Percentiles rank a stretch among this genome's conserved stretches.
Conservation (phyloP, 1,140 invertebrate species). For the Ptiloglossa arizonensis region DNA sequence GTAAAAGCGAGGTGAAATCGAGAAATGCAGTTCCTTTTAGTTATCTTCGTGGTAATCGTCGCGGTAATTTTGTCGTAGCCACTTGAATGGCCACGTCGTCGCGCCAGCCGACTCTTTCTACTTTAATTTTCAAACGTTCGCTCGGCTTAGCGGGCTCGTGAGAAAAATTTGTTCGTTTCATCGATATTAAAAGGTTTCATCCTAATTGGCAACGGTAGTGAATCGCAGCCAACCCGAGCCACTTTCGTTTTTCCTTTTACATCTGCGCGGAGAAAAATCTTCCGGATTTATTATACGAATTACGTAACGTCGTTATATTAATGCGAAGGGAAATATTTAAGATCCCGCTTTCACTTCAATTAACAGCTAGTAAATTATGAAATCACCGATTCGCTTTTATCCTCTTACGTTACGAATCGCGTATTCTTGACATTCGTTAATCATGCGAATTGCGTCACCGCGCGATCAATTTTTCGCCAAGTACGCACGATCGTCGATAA, state of each 20-base stretch:
- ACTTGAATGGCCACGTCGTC: neutral
- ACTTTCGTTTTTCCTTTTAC: conserved; percentile 17
- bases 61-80: neutral
- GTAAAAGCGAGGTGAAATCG: neutral
- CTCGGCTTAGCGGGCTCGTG: neutral
- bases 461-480: too few species aligned
- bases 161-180: neutral
- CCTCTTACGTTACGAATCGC: neutral
- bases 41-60: neutral
- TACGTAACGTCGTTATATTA: neutral
- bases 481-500: too few species aligned
- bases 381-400: neutral
- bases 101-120: neutral
- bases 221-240: neutral
- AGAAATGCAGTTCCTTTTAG: neutral
- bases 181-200: neutral
- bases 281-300: neutral
- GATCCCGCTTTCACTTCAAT: neutral
- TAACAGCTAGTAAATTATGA: neutral
- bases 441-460: too few species aligned
- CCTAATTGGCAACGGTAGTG: neutral
- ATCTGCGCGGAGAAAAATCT: neutral
- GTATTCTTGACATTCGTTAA: too few species aligned
- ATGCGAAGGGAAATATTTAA: neutral
- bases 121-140: neutral